Base-by-base conservation (phyloP, 1,140 invertebrate genomes). In the Pentalonia nigronervosa region DNA sequence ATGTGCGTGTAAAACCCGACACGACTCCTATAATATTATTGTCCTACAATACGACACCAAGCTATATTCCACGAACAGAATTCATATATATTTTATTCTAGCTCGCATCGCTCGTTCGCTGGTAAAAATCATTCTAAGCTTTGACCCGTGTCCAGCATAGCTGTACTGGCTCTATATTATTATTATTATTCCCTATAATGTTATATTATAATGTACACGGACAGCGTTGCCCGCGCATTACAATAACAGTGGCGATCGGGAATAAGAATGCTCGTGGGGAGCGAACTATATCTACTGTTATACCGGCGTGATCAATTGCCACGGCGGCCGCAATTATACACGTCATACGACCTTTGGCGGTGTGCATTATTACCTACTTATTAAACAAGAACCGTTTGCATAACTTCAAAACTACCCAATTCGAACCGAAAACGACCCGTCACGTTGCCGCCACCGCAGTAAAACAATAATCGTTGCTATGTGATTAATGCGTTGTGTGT, bases 401-500 rank as follows among this genome's bases (percentile, higher is more conserved):
- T 89, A 89, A 89, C 48, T 89, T 89, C 88, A 25, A 56, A 91
- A 67, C 90, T 91, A 91, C 36, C 36, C 90, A 47, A 67, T 91
- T 76, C 8, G 21, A 91, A 91, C 67, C 45, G 45, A 47, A 91
- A 76, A 67, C 90, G 60, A 91, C 56, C 88, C 88, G 88, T 41
- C 87, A 30, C 30, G 17, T 34, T 48, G 20, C 86, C 86, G n/a
- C 21, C 56, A 14, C 53, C 30, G 25, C 47, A 8, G 90, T 81
- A 81, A 91, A 91, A 91, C 90, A 91, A 91, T 91, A 91, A 91
- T 91, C 90, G 90, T 92, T 83, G n/a, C n/a, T 34, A 21, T 8
- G n/a, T 83, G 90, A 92, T 92, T 92, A 92, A 92, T 92, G 90
- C 67, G 90, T 91, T 76, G 90, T 76, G 90, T 90, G 34, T 76